A percentile compares a stretch with the other conserved stretches of the same genome.
These are phyloP conservation scores for Anoplopoma fimbria DNA, from an alignment of 2,113 vertebrate species.

Conservation along the genomic window DNA sequence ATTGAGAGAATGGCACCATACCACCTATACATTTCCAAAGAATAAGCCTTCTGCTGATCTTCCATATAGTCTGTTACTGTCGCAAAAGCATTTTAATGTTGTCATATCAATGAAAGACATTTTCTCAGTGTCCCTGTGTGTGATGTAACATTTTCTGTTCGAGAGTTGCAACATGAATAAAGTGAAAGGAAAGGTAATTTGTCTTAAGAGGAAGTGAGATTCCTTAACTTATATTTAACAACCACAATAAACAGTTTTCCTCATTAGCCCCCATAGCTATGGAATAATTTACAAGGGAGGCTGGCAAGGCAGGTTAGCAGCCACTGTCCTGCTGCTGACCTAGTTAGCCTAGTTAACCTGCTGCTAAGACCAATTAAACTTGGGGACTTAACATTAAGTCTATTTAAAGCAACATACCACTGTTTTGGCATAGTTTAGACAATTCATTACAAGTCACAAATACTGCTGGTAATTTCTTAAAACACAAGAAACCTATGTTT, in stretches of 20 bases:
- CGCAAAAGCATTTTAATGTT: slow-evolving; percentile 65
- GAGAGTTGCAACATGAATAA: slow-evolving; percentile 79
- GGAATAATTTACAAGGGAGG: not conserved
- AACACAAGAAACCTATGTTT: not conserved
- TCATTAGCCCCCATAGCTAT: not conserved
- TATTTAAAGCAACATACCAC: not conserved
- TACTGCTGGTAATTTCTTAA: not conserved
- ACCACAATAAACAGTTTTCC: not conserved
- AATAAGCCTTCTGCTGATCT: slow-evolving; percentile 60
- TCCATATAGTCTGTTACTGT: slow-evolving; percentile 62
- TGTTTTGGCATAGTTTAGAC: not conserved
- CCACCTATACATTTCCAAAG: slow-evolving; percentile 77
- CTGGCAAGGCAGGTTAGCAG: not conserved
- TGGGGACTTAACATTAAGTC: slow-evolving; percentile 1
- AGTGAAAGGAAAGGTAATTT: slow-evolving; percentile 61
- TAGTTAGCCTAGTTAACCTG: not conserved
- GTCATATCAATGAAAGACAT: slow-evolving; percentile 63
- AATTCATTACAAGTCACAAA: not conserved
- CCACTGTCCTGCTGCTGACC: not conserved
- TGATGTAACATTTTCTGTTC: slow-evolving; percentile 75
- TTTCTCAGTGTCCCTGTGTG: slow-evolving; percentile 67
- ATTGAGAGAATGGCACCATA: slow-evolving; percentile 61
- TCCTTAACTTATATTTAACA: not conserved
- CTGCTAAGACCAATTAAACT: slow-evolving; percentile 13
- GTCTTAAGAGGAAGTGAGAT: not conserved